Evolutionary conservation across 2,113 vertebrate species (phyloP).

Genomic region (Struthio camelus): DNA sequence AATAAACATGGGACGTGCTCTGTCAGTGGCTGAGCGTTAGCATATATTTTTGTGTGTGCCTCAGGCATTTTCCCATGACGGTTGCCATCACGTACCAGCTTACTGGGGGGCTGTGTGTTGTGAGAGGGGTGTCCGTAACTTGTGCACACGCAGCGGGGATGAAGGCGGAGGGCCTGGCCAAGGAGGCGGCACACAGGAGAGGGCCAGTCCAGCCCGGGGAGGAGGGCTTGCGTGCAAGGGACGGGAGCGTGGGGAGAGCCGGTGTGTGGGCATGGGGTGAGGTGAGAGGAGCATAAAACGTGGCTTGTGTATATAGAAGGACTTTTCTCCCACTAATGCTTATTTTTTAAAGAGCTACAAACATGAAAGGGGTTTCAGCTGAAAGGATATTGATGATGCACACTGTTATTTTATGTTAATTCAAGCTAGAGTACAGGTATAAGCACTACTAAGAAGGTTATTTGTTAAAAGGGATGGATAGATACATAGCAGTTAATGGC

Average conservation of each 20-base stretch:
- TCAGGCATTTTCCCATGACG: neutral
- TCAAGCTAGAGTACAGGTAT: neutral
- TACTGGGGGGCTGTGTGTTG: neutral
- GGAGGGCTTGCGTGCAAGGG: neutral
- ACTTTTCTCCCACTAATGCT: neutral
- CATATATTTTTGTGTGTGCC: neutral
- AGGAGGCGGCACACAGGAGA: neutral
- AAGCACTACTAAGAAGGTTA: neutral
- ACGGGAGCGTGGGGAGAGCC: neutral
- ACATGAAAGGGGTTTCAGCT: neutral
- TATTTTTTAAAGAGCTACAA: neutral
- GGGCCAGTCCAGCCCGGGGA: neutral
- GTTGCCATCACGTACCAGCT: neutral
- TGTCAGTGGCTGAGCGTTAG: neutral
- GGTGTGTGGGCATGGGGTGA: no score
- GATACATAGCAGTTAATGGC: neutral
- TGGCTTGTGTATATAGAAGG: neutral
- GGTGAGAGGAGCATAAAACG: neutral
- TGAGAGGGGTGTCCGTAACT: no score
- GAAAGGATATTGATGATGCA: neutral
- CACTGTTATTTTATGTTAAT: neutral
- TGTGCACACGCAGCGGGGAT: neutral
- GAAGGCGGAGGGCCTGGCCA: neutral
- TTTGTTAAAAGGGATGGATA: neutral
- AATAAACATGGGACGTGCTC: fast-evolving